Evolutionary conservation across 1,140 invertebrate genomes (phyloP), one percentile per base, ranked within the genome.

Genomic region (Diuraphis noxia): DNA sequence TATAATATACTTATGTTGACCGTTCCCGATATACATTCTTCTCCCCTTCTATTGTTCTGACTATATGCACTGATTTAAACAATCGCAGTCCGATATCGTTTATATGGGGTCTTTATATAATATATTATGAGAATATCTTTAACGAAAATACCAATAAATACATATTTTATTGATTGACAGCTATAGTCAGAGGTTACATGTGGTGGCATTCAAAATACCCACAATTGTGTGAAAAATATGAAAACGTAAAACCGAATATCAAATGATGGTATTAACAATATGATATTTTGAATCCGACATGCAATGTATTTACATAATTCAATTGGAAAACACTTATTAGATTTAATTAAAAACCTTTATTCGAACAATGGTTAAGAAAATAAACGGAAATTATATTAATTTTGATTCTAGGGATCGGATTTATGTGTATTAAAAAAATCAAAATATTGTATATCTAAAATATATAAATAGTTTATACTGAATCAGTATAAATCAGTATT

Each of bases 91-190:
- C 40, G 81, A 46, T 19, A 90, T 43, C 88, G 88, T 87, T 52
- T 87, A 85, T n/a, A 88, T 34, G 40, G 88, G 88, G 72, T 30
- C 77, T 7, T 81, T 90, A 38, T 72, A 52, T 63, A 4, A 56
- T 56, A 56, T 30, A 3, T 25, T 6, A 56, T 87, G 41, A 81
- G 88, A 90, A 90, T 49, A 49, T 90, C 63, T 81, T n/a, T 72
- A 81, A 52, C 49, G 34, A 81, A 90, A 90, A 90, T 90, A 79
- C 88, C 88, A 49, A 90, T 90, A 90, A 90, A 90, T 81, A 43
- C 41, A 25, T 72, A 19, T 30, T 81, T 79, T 30, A 49, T 81
- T 90, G 88, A 90, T 90, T 90, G 88, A 90, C 88, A 90, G 72
- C 72, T 72, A 72, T 72, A 49, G 88, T 46, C 41, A 41, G 43